Percentiles rank a stretch among this genome's conserved stretches.
Conservation (phyloP, 1,140 invertebrate species). For the Drepana arcuata region DNA sequence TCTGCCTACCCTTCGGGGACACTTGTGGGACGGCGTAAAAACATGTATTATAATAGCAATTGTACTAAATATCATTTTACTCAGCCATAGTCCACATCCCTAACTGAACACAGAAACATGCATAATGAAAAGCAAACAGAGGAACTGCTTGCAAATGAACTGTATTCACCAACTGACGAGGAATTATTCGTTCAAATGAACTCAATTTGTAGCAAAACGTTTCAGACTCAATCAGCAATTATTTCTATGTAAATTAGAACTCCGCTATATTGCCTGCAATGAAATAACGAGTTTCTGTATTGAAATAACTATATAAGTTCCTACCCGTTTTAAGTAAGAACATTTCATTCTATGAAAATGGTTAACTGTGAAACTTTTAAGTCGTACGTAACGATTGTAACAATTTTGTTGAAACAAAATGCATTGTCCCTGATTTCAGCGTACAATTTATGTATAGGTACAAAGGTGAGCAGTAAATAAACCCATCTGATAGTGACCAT, state of each 20-base stretch:
- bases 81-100: neutral
- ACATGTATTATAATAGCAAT: neutral
- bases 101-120: no score
- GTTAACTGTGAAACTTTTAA: neutral
- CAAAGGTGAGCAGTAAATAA: no score
- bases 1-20: no score
- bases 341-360: neutral
- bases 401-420: neutral
- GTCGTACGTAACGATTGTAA: neutral
- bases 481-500: no score
- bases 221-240: conserved; percentile 28
- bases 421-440: no score
- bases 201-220: conserved; percentile 17
- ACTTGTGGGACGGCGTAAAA: neutral
- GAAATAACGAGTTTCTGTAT: conserved; percentile 17
- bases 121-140: no score
- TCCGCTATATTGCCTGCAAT: conserved; percentile 10
- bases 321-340: conserved; percentile 1
- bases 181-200: conserved; percentile 2
- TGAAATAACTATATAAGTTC: no score
- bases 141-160: no score
- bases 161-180: neutral
- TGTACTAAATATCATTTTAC: neutral
- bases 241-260: conserved; percentile 50
- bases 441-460: no score